These are phyloP conservation scores for Acanthis flammea DNA, from an alignment of 2,797 vertebrate genomes.

Conservation along the genomic window DNA sequence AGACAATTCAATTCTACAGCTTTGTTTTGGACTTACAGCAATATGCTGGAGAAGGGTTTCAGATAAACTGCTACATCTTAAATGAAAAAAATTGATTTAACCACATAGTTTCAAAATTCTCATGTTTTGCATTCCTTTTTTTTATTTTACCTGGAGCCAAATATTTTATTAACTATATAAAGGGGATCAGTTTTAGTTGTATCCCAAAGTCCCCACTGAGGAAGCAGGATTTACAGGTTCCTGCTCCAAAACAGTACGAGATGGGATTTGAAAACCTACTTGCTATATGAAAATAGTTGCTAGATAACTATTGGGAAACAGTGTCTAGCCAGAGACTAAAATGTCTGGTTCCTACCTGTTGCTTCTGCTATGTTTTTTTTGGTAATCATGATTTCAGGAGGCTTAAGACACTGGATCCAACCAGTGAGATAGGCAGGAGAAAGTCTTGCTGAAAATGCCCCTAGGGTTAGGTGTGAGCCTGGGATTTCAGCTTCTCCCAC, in stretches of 20 bases:
- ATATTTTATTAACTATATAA: not conserved
- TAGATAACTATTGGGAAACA: not conserved
- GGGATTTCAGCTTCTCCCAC: not conserved
- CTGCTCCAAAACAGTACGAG: not conserved
- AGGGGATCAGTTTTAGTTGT: not conserved
- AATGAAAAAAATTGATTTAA: not conserved
- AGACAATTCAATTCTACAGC: not conserved
- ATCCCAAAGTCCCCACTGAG: not conserved
- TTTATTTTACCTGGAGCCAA: not conserved
- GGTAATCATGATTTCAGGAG: not conserved
- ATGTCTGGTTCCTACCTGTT: not conserved
- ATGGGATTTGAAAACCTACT: not conserved
- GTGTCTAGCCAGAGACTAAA: not conserved
- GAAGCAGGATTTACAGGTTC: not conserved
- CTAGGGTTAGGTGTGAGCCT: not conserved
- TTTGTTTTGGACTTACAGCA: not conserved
- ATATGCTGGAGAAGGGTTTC: not conserved
- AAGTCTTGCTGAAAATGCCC: constrained; percentile 21
- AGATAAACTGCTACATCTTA: not conserved
- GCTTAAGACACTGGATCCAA: not conserved
- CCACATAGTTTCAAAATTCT: not conserved
- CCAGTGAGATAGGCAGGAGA: not conserved
- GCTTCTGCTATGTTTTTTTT: not conserved
- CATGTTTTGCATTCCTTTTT: not conserved
- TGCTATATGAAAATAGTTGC: not conserved